A percentile compares a stretch with the other conserved stretches of the same genome.
Evolutionary conservation across 2,113 vertebrate species (phyloP).

Genomic region (Eira barbara): DNA sequence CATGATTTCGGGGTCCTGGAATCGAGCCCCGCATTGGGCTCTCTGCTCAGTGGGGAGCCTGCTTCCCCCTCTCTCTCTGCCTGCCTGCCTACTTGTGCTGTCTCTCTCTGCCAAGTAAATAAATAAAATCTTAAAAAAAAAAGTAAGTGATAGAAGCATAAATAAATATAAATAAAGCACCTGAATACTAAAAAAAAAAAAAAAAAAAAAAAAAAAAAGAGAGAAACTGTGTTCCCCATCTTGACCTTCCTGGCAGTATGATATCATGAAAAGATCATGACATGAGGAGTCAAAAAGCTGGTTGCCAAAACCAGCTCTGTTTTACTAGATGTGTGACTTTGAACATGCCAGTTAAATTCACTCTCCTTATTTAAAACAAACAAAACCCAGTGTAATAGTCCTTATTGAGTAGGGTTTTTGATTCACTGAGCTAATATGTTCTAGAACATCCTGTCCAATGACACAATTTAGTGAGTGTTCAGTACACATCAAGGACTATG

Average conservation of each 20-base stretch:
- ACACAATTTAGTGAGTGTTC: background rate
- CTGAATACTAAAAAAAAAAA: no score
- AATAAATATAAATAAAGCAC: no score
- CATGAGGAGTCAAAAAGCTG: background rate
- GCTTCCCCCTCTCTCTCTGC: no score
- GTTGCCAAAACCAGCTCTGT: background rate
- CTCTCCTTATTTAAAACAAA: background rate
- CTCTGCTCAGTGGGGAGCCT: no score
- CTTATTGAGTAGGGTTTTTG: background rate
- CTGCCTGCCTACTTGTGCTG: no score
- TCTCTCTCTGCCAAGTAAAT: no score
- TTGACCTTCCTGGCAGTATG: background rate
- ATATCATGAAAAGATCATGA: background rate
- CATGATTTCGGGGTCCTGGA: no score
- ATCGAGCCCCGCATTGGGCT: no score
- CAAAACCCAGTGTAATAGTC: background rate
- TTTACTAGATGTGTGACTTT: background rate
- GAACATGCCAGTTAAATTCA: background rate
- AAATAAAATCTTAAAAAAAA: no score
- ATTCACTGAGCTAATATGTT: background rate
- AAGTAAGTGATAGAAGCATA: no score
- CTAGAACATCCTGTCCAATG: background rate
- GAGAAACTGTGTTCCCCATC: background rate
- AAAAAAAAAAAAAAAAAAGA: no score
- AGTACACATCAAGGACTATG: fast-evolving